phyloP scores from a whole-genome alignment of 2,888 invertebrate species.

The Lochmaea capreae region DNA sequence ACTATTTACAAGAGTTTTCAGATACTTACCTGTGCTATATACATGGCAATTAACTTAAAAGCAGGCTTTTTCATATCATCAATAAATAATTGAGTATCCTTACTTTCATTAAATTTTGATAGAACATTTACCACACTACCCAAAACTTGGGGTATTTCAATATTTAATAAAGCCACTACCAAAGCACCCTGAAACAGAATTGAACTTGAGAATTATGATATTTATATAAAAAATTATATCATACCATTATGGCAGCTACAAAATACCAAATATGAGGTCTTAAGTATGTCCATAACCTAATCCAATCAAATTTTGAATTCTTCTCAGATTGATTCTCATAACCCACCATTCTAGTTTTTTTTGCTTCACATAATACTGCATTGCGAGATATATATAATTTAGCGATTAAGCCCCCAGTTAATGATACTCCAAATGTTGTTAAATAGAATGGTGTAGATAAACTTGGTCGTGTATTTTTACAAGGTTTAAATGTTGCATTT shows the following conservation, averaged over 20 bases:
- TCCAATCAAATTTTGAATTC: slow-evolving; percentile 81
- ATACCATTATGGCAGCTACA: slow-evolving; percentile 81
- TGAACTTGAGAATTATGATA: slow-evolving; percentile 8
- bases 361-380: slow-evolving; percentile 56
- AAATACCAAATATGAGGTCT: slow-evolving; percentile 83
- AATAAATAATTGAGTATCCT: slow-evolving; percentile 68
- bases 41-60: slow-evolving; percentile 75
- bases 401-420: slow-evolving; percentile 47
- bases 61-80: slow-evolving; percentile 76
- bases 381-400: slow-evolving; percentile 49
- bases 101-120: slow-evolving; percentile 69
- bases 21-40: slow-evolving; percentile 76
- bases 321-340: slow-evolving; percentile 63
- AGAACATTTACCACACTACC: slow-evolving; percentile 87
- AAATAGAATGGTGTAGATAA: slow-evolving; percentile 2
- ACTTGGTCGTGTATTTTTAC: neutral
- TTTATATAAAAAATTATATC: slow-evolving; percentile 55
- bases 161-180: slow-evolving; percentile 87
- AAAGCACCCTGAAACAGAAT: slow-evolving; percentile 81
- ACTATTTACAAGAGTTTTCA: neutral
- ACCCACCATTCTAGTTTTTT: slow-evolving; percentile 59
- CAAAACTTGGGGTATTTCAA: slow-evolving; percentile 87
- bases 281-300: slow-evolving; percentile 77
- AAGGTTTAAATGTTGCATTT: slow-evolving; percentile 23
- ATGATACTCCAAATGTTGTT: slow-evolving; percentile 45